Base-by-base conservation (phyloP, 2,888 invertebrate genomes). In the Orthonevra nobilis region DNA sequence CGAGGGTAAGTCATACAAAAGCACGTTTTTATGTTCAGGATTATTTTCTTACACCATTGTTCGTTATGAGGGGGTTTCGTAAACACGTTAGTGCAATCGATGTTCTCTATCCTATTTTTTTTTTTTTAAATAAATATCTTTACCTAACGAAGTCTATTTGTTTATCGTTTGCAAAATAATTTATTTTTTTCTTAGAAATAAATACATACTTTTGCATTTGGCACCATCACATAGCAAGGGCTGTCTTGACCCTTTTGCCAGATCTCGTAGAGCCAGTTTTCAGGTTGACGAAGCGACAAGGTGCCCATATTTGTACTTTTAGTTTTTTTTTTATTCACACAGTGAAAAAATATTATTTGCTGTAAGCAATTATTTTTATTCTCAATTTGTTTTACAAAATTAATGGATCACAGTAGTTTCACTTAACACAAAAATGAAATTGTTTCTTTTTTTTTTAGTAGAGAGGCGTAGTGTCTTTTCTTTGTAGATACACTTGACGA, bases 191-290 rank as follows among this genome's bases (percentile, higher is more conserved):
- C 19, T 28, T 17, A 6, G 50, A n/a, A n/a, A n/a, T n/a, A 12
- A 26, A 82, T 85, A 89, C 89, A 85, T 91, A 92, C 92, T 90
- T 91, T 91, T 89, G 92, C 90, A 91, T 92, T 90, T 84, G 92
- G 92, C 87, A 92, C 92, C 90, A 92, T 92, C 86, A 92, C 92
- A 86, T 92, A 92, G 90, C 92, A 92, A 86, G 92, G 91, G 82
- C 92, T 91, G 83, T 90, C 91, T 83, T 91, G 91, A 84, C 93
- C 92, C 87, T 91, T 91, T 86, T 92, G 92, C 88, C 91, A 91
- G 87, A 92, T 90, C 87, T 92, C 92, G 88, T 92, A 92, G 74
- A 92, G 90, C 89, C 92, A 92, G 86, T 90, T 91, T 89, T 89
- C 88, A 38, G 89, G 89, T 83, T 89, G 88, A 81, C 87, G 86